These are phyloP conservation scores for Sminthurides aquaticus DNA, from an alignment of 2,888 invertebrate species.

Conservation along the genomic window DNA sequence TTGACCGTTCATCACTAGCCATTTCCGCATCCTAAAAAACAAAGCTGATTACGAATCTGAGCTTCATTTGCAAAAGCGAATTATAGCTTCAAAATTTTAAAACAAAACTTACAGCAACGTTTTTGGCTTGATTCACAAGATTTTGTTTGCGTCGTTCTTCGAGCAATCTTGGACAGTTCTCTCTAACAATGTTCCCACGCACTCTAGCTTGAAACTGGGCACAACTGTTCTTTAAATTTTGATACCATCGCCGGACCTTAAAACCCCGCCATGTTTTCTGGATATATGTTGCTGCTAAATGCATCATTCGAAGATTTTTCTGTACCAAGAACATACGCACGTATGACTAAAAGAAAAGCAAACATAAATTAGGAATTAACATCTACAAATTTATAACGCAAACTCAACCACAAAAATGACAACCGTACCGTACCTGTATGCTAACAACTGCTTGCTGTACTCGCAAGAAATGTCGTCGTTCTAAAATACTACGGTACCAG, in stretches of 20 bases:
- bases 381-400: neutral
- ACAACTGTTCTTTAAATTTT: conserved; percentile 56
- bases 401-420: neutral
- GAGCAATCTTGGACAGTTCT: conserved; percentile 51
- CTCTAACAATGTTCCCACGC: conserved; percentile 59
- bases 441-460: conserved; percentile 65
- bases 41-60: too few species aligned
- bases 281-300: conserved; percentile 55
- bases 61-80: too few species aligned
- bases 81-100: too few species aligned
- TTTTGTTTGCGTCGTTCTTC: conserved; percentile 34
- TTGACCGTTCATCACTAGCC: too few species aligned
- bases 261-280: conserved; percentile 73
- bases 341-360: conserved; percentile 55
- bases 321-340: conserved; percentile 61
- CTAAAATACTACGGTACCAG: conserved; percentile 77
- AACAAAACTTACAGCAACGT: neutral
- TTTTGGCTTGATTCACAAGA: neutral
- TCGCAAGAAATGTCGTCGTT: conserved; percentile 67
- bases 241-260: conserved; percentile 60
- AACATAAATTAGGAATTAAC: conserved; percentile 12
- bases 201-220: conserved; percentile 65
- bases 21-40: too few species aligned
- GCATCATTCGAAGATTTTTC: conserved; percentile 48
- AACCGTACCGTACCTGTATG: conserved; percentile 55